Base-by-base conservation (phyloP, 1,140 invertebrate species). In the Calycopis cecrops region DNA sequence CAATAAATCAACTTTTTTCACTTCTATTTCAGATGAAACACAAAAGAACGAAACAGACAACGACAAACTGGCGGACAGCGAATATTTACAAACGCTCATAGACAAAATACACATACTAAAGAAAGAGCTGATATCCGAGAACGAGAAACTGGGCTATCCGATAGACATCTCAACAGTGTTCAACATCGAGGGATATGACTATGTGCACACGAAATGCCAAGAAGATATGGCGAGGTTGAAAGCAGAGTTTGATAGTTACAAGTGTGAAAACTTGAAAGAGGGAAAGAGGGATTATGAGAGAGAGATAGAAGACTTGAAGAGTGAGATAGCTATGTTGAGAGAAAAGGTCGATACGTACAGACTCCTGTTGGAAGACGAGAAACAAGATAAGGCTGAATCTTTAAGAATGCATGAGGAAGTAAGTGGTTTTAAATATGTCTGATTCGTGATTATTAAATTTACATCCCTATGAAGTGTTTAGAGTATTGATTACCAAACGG, bases 321-420 rank as follows among this genome's bases (percentile, higher is more conserved):
- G 85, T 9, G 91, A 93, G 61, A 90, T 91, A 55, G 88, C 84
- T 48, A 90, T 91, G 50, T 77, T 93, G 35, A 92, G 92, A 65
- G 92, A 93, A 60, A 91, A 92, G 64, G 14, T 80, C 18, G 78
- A 85, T n/a, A 77, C 68, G 9, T 86, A 73, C 18, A 67, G 56
- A 14, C 51, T 76, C 51, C 59, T 85, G 67, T 49, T 80, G 33
- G 80, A 83, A 0, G 80, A 86, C 33, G 81, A 86, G 55, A 81
- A 72, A 40, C 92, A 93, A 65, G 92, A 93, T 63, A 92, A 92
- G 67, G 87, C 91, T 42, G 90, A 91, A 44, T 88, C 89, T 4
- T 68, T 93, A 1, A 92, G 89, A 66, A 79, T 88, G 9, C 90
- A 92, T 63, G 89, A 92, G 18, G 88, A 90, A 62, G 90, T 91